Evolutionary conservation across 2,888 invertebrate genomes (phyloP).

Genomic region (Mythimna ferrago): DNA sequence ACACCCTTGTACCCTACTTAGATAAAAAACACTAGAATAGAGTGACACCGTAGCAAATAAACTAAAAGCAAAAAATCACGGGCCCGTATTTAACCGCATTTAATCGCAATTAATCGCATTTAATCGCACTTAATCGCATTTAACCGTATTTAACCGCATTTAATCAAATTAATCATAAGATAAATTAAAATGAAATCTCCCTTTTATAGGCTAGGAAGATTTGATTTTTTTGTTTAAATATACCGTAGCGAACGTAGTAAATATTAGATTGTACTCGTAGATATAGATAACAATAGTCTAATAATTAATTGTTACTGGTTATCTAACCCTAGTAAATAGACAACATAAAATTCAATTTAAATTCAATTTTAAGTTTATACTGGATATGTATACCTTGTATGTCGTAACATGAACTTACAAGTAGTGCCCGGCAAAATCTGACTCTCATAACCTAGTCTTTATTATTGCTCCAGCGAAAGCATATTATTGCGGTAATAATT

Average conservation of each 20-base stretch:
- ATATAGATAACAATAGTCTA: too few species aligned
- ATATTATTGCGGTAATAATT: neutral
- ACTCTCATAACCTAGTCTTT: neutral
- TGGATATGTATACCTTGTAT: too few species aligned
- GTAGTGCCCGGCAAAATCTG: neutral
- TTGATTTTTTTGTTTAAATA: neutral
- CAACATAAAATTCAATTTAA: too few species aligned
- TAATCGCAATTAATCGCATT: neutral
- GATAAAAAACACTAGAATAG: neutral
- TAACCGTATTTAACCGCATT: neutral
- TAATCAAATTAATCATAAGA: conserved; percentile 1
- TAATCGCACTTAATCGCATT: neutral
- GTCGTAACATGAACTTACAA: too few species aligned
- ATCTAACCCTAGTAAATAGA: neutral
- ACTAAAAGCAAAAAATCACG: neutral
- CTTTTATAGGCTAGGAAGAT: too few species aligned
- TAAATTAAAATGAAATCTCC: too few species aligned
- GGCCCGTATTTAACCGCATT: conserved; percentile 24
- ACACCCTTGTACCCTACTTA: too few species aligned
- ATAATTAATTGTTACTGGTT: too few species aligned
- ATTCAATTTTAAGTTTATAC: too few species aligned
- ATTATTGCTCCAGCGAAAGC: neutral
- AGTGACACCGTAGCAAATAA: neutral
- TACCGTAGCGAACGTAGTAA: neutral
- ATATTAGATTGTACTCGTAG: neutral